Base-by-base conservation (phyloP, 2,113 vertebrate genomes). In the Scopus umbretta region DNA sequence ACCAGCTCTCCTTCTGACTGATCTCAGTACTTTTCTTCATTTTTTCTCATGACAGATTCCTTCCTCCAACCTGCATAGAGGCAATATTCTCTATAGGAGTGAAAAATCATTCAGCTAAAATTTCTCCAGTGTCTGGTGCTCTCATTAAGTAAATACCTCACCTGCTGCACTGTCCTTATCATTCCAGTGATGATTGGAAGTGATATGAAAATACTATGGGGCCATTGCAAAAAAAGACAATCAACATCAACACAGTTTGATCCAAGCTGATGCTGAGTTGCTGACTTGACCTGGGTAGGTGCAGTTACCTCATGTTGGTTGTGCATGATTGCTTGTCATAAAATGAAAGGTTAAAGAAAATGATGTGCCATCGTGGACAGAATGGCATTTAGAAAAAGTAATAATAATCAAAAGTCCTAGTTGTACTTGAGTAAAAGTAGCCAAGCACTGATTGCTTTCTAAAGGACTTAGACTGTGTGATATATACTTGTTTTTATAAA, bases 301-400 rank as follows among this genome's bases (percentile, higher is more conserved):
- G 22, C 62, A 66, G 65, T 80, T 88, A 47, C 59, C 30, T 88
- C 50, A 42, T 49, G 80, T 81, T 68, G 45, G 62, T 74, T 71
- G 40, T 53, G 25, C 30, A 72, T 9, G 27, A 79, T 87, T 94
- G 19, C 56, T 86, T 89, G 52, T 94, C 56, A 50, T 81, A 79
- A 93, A 95, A 94, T 79, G 65, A 87, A 92, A 96, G 30, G 52
- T 94, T 95, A 89, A 85, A 94, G 68, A 81, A 95, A 86, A 91
- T n/a, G 36, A 62, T 70, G 40, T 94, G 42, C 10, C 32, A 56
- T 58, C 0, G 0, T 66, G 49, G 49, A 72, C 16, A 68, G 68
- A 96, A 86, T 74, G 76, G 15, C 55, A 88, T 84, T 95, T 92
- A 91, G 80, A 73, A 89, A 95, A 90, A 72, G 52, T 85, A 72